Percentiles rank a stretch among this genome's conserved stretches.
phyloP scores from a whole-genome alignment of 2,797 vertebrate species.

The Eleutherodactylus coqui region DNA sequence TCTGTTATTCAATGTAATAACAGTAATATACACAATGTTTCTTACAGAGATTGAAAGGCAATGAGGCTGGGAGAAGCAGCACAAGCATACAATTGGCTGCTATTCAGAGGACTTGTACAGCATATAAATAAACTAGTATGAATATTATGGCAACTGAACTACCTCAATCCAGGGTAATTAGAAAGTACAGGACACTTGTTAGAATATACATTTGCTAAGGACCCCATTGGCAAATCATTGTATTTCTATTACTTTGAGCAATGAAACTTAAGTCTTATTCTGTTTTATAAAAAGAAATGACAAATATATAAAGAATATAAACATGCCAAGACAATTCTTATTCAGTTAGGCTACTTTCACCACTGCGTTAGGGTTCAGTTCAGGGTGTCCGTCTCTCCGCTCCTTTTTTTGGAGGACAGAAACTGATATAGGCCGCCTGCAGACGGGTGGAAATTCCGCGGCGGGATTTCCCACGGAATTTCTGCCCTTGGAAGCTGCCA shows the following conservation, averaged over 20 bases:
- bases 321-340: neutral
- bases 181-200: neutral
- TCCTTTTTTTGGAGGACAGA: too few species aligned
- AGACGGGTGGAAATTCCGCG: too few species aligned
- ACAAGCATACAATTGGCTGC: neutral
- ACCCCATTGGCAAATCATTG: neutral
- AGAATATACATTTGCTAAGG: neutral
- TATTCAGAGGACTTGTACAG: neutral
- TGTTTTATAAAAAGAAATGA: neutral
- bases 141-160: neutral
- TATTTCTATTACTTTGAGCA: neutral
- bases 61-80: neutral
- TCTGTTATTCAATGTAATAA: constrained; percentile 38
- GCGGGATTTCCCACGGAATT: too few species aligned
- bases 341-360: neutral
- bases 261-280: neutral
- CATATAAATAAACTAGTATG: neutral
- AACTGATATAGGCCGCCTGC: too few species aligned
- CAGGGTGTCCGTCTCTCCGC: too few species aligned
- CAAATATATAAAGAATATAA: neutral
- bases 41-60: neutral
- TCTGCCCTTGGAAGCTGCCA: too few species aligned
- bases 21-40: constrained; percentile 7
- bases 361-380: too few species aligned
- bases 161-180: neutral